Conservation (phyloP, 2,797 vertebrate species). For the Syndactyla subalaris region DNA sequence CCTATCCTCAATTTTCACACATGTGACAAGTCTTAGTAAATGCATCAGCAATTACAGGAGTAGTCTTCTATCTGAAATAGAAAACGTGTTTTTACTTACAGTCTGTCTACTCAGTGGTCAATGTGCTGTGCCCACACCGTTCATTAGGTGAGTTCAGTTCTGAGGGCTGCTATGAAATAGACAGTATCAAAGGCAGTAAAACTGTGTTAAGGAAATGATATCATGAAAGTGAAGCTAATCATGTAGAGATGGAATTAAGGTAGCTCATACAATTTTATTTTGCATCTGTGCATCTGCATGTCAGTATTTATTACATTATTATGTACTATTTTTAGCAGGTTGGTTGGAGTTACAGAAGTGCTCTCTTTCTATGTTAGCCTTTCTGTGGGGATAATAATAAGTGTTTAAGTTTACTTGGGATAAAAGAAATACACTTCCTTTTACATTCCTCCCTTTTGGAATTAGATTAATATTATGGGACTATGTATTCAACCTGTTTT, state of each 20-base stretch:
- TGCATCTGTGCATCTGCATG: background rate
- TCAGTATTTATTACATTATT: background rate
- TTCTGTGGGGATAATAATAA: background rate
- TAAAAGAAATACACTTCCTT: background rate
- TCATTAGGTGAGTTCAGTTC: background rate
- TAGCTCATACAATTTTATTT: background rate
- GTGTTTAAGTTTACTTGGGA: background rate
- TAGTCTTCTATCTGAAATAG: background rate
- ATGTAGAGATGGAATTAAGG: background rate
- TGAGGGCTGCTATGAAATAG: background rate
- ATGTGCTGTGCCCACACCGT: fast-evolving
- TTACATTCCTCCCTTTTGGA: background rate
- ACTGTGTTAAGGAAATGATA: background rate
- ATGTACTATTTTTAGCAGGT: background rate
- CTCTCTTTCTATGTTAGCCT: background rate
- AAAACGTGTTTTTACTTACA: background rate
- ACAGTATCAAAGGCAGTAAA: background rate
- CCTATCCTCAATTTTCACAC: background rate
- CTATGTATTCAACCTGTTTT: background rate
- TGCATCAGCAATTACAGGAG: background rate
- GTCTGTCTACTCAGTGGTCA: background rate
- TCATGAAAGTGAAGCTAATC: background rate
- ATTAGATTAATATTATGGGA: background rate
- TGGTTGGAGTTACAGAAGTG: background rate
- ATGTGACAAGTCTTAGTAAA: background rate